phyloP scores from a whole-genome alignment of 2,113 vertebrate species.

The Varanus salvator region DNA sequence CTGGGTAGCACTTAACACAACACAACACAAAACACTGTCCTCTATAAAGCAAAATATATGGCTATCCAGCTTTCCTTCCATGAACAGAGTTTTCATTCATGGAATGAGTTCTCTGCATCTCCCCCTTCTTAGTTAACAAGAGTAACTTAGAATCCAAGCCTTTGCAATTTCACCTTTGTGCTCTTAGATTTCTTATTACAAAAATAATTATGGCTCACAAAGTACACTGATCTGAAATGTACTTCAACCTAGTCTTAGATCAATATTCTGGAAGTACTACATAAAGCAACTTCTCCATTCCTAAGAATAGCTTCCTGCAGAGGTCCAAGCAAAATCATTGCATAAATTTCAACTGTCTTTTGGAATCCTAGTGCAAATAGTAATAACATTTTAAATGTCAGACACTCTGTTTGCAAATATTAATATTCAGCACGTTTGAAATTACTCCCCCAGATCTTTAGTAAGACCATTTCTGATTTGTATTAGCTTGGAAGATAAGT shows the following conservation, averaged over 20 bases:
- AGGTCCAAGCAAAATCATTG: conserved; percentile 16
- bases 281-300: not conserved
- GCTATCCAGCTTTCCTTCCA: not conserved
- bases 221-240: not conserved
- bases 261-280: conserved; percentile 13
- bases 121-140: not conserved
- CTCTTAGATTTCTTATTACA: not conserved
- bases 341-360: conserved; percentile 50
- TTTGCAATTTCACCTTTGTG: not conserved
- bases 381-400: conserved; percentile 56
- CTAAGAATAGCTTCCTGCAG: conserved; percentile 26
- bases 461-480: conserved; percentile 26
- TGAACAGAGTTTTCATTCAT: not conserved
- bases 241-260: not conserved
- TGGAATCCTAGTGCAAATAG: conserved; percentile 56
- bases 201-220: not conserved
- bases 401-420: conserved; percentile 26
- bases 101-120: not conserved
- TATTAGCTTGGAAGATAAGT: not conserved
- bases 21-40: not conserved
- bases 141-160: not conserved
- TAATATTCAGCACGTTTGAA: conserved; percentile 32
- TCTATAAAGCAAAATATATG: not conserved
- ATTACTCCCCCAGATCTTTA: conserved; percentile 22
- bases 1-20: not conserved